A percentile compares a stretch with the other conserved stretches of the same genome.
Conservation (phyloP, 2,888 invertebrate species). For the Heliconius cydno region DNA sequence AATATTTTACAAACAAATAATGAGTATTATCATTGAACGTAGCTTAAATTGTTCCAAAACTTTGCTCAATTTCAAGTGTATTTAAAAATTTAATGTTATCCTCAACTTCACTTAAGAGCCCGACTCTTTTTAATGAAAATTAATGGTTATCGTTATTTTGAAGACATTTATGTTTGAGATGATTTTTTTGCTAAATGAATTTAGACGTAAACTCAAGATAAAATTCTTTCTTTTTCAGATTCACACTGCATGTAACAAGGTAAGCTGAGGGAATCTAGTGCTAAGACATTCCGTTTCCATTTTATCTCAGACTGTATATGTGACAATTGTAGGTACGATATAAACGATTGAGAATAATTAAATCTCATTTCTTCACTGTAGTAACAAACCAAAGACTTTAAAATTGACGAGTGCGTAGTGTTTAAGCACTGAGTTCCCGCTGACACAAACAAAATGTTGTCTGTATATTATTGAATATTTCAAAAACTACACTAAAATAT, state of each 20-base stretch:
- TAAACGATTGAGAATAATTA: too few species aligned
- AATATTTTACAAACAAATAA: neutral
- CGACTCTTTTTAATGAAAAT: constrained; percentile 17
- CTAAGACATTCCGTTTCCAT: neutral
- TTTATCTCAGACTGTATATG: neutral
- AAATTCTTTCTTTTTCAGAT: too few species aligned
- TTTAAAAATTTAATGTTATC: neutral
- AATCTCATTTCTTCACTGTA: too few species aligned
- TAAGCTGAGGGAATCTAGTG: neutral
- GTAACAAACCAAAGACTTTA: neutral
- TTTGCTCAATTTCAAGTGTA: neutral
- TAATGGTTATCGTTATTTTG: constrained; percentile 6
- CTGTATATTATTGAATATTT: neutral
- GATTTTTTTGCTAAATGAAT: neutral
- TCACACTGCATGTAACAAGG: neutral
- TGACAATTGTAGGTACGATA: too few species aligned
- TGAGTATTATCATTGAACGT: neutral
- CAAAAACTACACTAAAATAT: neutral
- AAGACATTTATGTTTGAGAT: neutral
- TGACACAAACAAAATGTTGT: neutral
- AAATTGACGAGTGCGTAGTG: too few species aligned
- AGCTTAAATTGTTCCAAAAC: constrained; percentile 7
- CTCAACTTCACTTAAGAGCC: constrained; percentile 3
- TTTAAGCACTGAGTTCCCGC: too few species aligned
- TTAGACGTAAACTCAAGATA: too few species aligned